Conservation (phyloP, 2,888 invertebrate genomes). For the Athrips mouffetella region DNA sequence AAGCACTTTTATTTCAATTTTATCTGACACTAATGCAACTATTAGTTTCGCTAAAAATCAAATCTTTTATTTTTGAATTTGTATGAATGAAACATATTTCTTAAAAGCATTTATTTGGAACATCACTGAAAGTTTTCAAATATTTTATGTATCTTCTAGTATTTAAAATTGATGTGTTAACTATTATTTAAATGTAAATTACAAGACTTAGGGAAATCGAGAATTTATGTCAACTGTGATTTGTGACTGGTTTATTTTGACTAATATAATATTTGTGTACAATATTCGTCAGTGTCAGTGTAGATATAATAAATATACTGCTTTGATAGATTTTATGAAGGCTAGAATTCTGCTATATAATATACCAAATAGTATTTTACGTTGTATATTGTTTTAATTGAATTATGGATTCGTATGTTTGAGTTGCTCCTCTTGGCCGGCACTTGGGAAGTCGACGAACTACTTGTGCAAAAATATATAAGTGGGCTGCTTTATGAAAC, state of each 20-base stretch:
- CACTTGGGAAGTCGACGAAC: conserved; percentile 26
- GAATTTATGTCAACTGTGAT: conserved; percentile 78
- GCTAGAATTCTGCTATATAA: conserved; percentile 75
- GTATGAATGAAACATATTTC: background rate
- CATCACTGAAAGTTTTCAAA: conserved; percentile 47
- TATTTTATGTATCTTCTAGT: conserved; percentile 51
- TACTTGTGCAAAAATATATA: too few relatives aligned
- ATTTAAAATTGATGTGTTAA: conserved; percentile 59
- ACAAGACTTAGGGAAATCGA: conserved; percentile 76
- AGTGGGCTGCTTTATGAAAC: too few relatives aligned
- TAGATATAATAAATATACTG: conserved; percentile 56
- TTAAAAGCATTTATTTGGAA: conserved; percentile 56
- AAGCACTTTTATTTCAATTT: conserved; percentile 2
- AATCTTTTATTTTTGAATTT: background rate
- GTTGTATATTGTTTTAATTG: conserved; percentile 71
- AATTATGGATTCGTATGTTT: conserved; percentile 63
- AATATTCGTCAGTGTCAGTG: conserved; percentile 65
- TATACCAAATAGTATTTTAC: conserved; percentile 78
- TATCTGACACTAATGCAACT: conserved; percentile 9
- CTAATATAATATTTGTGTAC: conserved; percentile 67
- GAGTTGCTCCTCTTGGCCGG: conserved; percentile 36
- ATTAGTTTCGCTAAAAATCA: background rate
- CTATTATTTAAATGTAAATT: conserved; percentile 49
- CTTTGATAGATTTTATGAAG: conserved; percentile 73
- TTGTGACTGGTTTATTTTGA: conserved; percentile 76